Conservation (phyloP, 2,888 invertebrate species). For the Eupeodes luniger region DNA sequence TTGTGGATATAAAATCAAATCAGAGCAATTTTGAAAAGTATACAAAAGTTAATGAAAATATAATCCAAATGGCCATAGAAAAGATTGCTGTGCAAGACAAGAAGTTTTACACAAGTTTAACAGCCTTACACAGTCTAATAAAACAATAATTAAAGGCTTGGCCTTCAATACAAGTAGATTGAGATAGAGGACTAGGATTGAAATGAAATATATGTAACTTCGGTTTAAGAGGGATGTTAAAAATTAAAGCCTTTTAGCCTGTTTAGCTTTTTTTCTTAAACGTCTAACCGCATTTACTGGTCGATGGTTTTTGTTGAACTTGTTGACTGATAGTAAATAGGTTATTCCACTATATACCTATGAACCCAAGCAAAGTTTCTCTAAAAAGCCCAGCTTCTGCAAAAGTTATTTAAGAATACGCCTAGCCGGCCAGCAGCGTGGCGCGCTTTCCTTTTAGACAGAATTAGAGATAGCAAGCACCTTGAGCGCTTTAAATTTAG, state of each 20-base stretch:
- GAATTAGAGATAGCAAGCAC: too few relatives aligned
- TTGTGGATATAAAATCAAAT: background rate
- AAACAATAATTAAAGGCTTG: slow-evolving; percentile 5
- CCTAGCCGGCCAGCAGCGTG: too few relatives aligned
- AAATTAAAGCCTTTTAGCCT: background rate
- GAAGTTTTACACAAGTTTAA: background rate
- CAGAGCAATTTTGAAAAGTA: background rate
- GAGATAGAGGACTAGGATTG: background rate
- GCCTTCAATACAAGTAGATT: background rate
- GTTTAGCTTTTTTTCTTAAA: background rate
- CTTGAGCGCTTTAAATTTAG: too few relatives aligned
- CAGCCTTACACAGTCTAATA: background rate
- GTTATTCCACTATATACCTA: too few relatives aligned
- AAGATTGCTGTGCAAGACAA: background rate
- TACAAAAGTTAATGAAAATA: background rate
- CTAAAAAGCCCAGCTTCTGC: too few relatives aligned
- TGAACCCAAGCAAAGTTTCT: too few relatives aligned
- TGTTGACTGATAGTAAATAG: too few relatives aligned
- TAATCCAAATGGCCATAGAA: slow-evolving; percentile 1
- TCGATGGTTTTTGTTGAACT: background rate
- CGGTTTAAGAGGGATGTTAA: background rate
- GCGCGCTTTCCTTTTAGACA: too few relatives aligned
- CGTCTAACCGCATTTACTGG: background rate
- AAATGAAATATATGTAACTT: background rate
- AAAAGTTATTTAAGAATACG: too few relatives aligned